Evolutionary conservation across 2,113 vertebrate genomes (phyloP).

Genomic region (Bambusicola thoracicus): DNA sequence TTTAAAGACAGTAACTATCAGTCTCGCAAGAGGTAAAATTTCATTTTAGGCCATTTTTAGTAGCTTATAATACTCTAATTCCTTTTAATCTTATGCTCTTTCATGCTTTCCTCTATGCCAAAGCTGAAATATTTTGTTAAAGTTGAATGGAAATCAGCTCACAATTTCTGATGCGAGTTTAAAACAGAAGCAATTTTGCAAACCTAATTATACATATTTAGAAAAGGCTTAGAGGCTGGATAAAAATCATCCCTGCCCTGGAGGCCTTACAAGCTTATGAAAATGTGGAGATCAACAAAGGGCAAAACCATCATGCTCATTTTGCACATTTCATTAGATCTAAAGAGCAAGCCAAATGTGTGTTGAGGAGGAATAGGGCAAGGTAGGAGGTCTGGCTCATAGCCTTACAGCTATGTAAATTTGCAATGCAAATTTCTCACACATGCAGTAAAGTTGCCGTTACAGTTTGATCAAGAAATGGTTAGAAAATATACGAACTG

Average conservation of each 20-base stretch:
- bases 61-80: background rate
- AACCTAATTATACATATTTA: slow-evolving; percentile 34
- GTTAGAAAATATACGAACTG: slow-evolving; percentile 32
- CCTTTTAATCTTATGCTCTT: background rate
- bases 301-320: slow-evolving; percentile 26
- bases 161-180: slow-evolving; percentile 1
- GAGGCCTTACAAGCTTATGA: slow-evolving; percentile 37
- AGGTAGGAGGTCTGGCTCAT: slow-evolving; percentile 54
- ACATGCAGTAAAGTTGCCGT: slow-evolving; percentile 3
- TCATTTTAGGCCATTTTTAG: background rate
- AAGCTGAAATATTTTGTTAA: slow-evolving; percentile 36
- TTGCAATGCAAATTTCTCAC: slow-evolving; percentile 59
- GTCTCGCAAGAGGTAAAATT: background rate
- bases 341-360: slow-evolving; percentile 36
- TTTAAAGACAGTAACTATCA: background rate
- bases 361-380: slow-evolving; percentile 29
- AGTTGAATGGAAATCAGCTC: slow-evolving; percentile 21
- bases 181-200: slow-evolving; percentile 32
- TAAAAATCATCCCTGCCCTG: background rate
- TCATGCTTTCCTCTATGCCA: background rate
- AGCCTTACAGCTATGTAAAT: background rate
- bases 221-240: slow-evolving; percentile 1
- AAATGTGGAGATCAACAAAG: slow-evolving; percentile 40
- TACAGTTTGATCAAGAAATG: slow-evolving; percentile 15
- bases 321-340: slow-evolving; percentile 62